A percentile compares a stretch with the other conserved stretches of the same genome.
Evolutionary conservation across 1,140 invertebrate genomes (phyloP).

Genomic region (Dinothrombium tinctorium): DNA sequence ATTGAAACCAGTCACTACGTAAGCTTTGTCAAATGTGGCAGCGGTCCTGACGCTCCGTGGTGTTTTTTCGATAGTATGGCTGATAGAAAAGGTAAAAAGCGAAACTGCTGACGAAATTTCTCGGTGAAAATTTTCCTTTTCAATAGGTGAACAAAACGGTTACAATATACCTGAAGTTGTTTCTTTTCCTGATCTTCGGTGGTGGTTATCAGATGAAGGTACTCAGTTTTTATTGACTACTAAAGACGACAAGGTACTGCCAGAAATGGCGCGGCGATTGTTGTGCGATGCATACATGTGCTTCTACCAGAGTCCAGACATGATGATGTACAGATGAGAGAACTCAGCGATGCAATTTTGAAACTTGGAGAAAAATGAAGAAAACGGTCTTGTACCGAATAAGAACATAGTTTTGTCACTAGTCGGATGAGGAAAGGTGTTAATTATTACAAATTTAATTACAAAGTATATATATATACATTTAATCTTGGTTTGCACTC

Average conservation of each 20-base stretch:
- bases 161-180: slow-evolving; percentile 88
- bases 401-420: too few species aligned
- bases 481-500: too few species aligned
- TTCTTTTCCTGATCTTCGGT: slow-evolving; percentile 47
- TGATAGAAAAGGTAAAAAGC: slow-evolving; percentile 77
- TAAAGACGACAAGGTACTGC: slow-evolving; percentile 51
- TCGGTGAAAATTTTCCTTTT: background rate
- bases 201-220: slow-evolving; percentile 61
- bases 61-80: slow-evolving; percentile 98
- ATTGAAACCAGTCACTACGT: slow-evolving; percentile 99
- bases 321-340: slow-evolving; percentile 3
- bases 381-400: too few species aligned
- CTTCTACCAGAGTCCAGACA: slow-evolving; percentile 44
- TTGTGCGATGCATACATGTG: slow-evolving; percentile 93
- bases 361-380: too few species aligned
- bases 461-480: too few species aligned
- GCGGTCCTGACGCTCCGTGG: slow-evolving; percentile 70
- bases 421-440: too few species aligned
- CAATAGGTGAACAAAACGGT: slow-evolving; percentile 65
- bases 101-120: background rate
- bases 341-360: too few species aligned
- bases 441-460: too few species aligned
- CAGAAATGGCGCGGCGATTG: slow-evolving; percentile 60
- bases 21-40: slow-evolving; percentile 79
- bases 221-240: slow-evolving; percentile 31